These are phyloP conservation scores for Mechanitis mazaeus DNA, from an alignment of 2,888 invertebrate species.

Conservation along the genomic window DNA sequence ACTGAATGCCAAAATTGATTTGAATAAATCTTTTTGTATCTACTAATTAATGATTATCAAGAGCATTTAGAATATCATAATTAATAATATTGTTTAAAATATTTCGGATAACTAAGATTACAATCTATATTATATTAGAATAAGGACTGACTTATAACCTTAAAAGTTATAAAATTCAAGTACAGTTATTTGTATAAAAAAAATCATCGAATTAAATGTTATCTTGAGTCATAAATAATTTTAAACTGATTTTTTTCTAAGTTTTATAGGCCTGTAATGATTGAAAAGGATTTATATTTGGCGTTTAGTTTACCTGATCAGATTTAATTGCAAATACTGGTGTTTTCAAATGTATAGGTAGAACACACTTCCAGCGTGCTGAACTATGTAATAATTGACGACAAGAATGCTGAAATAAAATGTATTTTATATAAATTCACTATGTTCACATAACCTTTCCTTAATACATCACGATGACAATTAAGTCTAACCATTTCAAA, in stretches of 20 bases:
- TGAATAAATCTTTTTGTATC: no score
- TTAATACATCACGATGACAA: neutral
- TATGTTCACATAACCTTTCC: constrained; percentile 48
- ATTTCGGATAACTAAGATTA: no score
- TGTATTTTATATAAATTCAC: constrained; percentile 23
- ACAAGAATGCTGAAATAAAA: constrained; percentile 63
- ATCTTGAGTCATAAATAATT: no score
- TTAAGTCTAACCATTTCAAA: neutral
- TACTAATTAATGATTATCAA: no score
- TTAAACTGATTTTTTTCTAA: no score
- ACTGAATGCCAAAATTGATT: constrained; percentile 36
- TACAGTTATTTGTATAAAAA: no score
- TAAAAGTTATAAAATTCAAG: no score
- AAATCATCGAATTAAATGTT: no score
- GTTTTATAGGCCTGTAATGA: no score
- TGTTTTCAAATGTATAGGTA: constrained; percentile 58
- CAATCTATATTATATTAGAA: no score
- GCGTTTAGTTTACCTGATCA: constrained; percentile 50
- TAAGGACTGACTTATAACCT: no score
- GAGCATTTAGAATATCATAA: neutral
- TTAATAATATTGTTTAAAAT: neutral
- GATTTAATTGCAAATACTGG: constrained; percentile 47
- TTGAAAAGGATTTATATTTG: no score
- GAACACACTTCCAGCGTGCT: constrained; percentile 65
- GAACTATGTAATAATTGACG: constrained; percentile 65